Evolutionary conservation across 2,113 vertebrate genomes (phyloP).

Genomic region (Elaphurus davidianus): DNA sequence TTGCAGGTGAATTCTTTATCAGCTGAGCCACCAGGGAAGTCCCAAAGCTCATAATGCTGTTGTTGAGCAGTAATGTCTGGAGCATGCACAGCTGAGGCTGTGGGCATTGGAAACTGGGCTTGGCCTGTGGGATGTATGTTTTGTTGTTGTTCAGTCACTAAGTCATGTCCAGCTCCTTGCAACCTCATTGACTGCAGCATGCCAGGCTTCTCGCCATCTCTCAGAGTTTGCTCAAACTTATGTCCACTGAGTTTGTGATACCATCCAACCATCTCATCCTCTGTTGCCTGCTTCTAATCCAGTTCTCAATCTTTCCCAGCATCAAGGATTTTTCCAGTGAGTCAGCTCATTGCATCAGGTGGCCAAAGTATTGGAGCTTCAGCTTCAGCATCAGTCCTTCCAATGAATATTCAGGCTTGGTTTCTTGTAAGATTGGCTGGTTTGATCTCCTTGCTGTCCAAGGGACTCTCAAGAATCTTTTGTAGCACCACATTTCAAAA

Average conservation of each 20-base stretch:
- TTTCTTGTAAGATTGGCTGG: background rate
- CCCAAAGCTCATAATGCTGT: background rate
- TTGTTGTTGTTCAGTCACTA: background rate
- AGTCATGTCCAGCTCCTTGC: background rate
- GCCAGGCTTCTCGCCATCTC: background rate
- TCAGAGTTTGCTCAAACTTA: background rate
- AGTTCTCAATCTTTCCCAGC: background rate
- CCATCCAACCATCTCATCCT: background rate
- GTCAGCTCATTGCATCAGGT: background rate
- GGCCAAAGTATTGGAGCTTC: background rate
- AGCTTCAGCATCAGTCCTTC: background rate
- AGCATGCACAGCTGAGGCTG: fast-evolving
- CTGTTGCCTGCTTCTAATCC: background rate
- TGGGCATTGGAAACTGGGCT: background rate
- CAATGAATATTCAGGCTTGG: background rate
- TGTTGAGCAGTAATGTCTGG: fast-evolving
- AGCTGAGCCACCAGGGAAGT: background rate
- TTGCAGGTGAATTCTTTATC: background rate
- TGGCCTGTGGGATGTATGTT: fast-evolving
- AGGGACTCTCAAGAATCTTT: background rate
- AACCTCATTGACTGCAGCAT: background rate
- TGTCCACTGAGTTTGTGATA: background rate
- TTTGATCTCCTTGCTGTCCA: background rate
- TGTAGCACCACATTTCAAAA: background rate
- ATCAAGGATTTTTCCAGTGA: background rate